Evolutionary conservation across 2,113 vertebrate species (phyloP).

Genomic region (Orthonyx spaldingii): DNA sequence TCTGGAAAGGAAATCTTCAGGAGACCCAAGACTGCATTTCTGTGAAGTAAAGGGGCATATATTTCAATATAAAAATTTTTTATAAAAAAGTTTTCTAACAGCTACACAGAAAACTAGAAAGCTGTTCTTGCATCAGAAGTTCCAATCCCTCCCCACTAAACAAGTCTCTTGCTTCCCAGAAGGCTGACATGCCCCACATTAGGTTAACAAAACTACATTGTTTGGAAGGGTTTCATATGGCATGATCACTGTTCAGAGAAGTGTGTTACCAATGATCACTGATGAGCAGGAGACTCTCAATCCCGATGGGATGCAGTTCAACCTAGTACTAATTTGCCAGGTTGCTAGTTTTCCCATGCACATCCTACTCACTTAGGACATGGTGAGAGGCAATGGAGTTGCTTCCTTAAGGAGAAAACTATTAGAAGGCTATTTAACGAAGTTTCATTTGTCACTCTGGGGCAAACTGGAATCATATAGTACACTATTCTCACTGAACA

Average conservation of each 20-base stretch:
- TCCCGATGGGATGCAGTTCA: neutral
- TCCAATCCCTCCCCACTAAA: neutral
- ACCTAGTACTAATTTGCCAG: neutral
- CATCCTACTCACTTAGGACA: neutral
- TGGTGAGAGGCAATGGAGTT: neutral
- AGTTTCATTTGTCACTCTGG: neutral
- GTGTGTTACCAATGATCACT: neutral
- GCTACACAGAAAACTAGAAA: neutral
- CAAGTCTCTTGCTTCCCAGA: neutral
- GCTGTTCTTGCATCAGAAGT: neutral
- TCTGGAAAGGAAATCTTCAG: constrained; percentile 88
- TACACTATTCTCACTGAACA: neutral
- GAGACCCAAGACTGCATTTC: constrained; percentile 94
- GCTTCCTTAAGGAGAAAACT: neutral
- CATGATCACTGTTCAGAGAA: neutral
- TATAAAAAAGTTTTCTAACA: neutral
- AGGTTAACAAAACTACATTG: neutral
- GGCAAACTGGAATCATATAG: neutral
- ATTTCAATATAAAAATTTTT: neutral
- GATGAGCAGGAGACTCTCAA: neutral
- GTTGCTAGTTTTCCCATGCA: neutral
- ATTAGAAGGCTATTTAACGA: neutral
- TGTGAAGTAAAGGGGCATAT: constrained; percentile 33
- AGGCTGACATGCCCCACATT: accelerated
- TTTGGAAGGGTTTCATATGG: neutral